Conservation (phyloP, 2,113 vertebrate genomes). For the Phasianus colchicus region DNA sequence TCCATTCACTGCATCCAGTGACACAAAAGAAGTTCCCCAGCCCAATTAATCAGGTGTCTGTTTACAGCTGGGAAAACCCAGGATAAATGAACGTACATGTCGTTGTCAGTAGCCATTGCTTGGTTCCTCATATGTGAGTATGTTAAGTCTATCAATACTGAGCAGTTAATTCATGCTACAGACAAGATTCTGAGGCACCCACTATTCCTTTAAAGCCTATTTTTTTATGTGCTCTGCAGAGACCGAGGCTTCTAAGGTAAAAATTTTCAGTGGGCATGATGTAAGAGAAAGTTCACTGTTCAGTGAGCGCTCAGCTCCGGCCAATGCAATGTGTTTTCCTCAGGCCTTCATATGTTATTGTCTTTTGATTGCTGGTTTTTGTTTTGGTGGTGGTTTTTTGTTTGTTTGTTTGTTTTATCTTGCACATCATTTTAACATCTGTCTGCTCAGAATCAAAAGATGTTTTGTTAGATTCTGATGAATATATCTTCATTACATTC, state of each 20-base stretch:
- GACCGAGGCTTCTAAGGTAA: neutral
- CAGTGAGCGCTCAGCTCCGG: neutral
- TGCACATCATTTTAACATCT: neutral
- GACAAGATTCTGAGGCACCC: neutral
- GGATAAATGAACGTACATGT: neutral
- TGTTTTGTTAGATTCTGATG: neutral
- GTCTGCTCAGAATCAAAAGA: neutral
- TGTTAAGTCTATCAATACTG: neutral
- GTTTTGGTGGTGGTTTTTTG: neutral
- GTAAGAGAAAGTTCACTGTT: neutral
- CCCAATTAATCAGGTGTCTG: neutral
- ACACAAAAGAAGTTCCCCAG: neutral
- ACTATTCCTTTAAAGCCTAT: neutral
- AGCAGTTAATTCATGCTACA: conserved; percentile 22
- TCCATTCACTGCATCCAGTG: neutral
- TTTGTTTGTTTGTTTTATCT: neutral
- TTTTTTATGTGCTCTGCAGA: neutral
- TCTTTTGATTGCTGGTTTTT: neutral
- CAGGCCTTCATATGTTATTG: neutral
- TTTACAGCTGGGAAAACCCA: conserved; percentile 29
- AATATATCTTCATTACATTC: neutral
- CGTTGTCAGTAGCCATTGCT: neutral
- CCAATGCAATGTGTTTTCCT: accelerated
- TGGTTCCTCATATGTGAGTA: neutral
- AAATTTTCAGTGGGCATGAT: neutral